A percentile compares a stretch with the other conserved stretches of the same genome.
Evolutionary conservation across 1,140 invertebrate species (phyloP).

Genomic region (Cryptotermes secundus): DNA sequence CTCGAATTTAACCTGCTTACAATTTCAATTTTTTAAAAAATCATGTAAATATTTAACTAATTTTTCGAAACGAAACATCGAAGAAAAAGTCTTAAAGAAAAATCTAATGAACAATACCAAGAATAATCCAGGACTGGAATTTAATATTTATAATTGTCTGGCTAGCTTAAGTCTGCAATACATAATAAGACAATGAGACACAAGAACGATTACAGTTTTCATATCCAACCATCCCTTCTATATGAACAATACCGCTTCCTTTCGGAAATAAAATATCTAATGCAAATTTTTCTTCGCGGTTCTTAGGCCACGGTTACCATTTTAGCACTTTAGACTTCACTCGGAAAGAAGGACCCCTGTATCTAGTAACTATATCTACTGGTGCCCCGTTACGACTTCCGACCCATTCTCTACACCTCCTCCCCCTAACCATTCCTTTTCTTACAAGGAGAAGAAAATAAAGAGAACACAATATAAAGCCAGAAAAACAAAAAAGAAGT

Average conservation of each 20-base stretch:
- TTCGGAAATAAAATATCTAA: background rate
- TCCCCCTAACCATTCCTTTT: background rate
- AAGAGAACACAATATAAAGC: background rate
- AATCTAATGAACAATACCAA: background rate
- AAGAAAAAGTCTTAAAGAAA: no score
- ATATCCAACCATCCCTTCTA: background rate
- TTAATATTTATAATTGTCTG: background rate
- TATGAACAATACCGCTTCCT: background rate
- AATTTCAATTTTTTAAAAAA: no score
- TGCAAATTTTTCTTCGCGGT: slow-evolving; percentile 6
- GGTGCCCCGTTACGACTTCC: slow-evolving; percentile 12
- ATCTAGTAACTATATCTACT: background rate
- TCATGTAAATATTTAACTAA: no score
- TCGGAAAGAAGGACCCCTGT: background rate
- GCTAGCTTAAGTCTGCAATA: background rate
- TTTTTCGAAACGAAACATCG: no score
- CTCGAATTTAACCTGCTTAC: no score
- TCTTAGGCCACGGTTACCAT: background rate
- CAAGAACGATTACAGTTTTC: background rate
- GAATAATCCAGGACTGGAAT: background rate
- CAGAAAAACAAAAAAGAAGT: background rate
- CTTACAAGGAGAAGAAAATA: background rate
- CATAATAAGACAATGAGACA: no score
- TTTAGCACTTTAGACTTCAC: slow-evolving; percentile 19
- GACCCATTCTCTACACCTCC: background rate